Conservation (phyloP, 2,113 vertebrate species). For the Corythornis madagascariensis region DNA sequence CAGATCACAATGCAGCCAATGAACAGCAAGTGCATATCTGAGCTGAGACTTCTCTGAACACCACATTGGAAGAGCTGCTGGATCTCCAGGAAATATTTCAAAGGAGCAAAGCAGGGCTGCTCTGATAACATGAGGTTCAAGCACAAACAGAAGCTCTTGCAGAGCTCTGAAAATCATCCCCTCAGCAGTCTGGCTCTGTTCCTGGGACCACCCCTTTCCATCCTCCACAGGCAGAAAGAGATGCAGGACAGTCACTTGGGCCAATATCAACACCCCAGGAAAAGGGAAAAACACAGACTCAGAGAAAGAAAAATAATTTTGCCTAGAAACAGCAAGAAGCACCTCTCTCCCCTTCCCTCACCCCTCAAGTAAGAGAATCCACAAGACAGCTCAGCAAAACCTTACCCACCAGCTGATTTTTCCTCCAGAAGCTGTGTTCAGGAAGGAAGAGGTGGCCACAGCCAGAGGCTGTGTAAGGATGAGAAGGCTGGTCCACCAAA, state of each 20-base stretch:
- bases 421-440: not conserved
- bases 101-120: not conserved
- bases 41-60: rapidly evolving
- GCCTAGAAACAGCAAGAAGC: not conserved
- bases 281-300: not conserved
- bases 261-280: not conserved
- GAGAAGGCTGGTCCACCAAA: not conserved
- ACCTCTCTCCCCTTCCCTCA: not conserved
- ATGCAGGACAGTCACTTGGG: rapidly evolving
- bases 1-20: rapidly evolving
- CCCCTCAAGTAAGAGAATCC: not conserved
- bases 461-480: not conserved
- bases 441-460: not conserved
- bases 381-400: conserved; percentile 6
- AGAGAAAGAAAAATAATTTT: not conserved
- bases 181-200: not conserved
- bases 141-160: not conserved
- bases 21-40: not conserved
- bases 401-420: not conserved
- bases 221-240: not conserved
- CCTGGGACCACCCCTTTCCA: not conserved
- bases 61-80: not conserved
- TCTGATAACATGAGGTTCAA: not conserved
- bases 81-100: not conserved
- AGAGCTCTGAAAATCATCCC: not conserved